Conservation (phyloP, 2,797 vertebrate species). For the Heterohyrax brucei region DNA sequence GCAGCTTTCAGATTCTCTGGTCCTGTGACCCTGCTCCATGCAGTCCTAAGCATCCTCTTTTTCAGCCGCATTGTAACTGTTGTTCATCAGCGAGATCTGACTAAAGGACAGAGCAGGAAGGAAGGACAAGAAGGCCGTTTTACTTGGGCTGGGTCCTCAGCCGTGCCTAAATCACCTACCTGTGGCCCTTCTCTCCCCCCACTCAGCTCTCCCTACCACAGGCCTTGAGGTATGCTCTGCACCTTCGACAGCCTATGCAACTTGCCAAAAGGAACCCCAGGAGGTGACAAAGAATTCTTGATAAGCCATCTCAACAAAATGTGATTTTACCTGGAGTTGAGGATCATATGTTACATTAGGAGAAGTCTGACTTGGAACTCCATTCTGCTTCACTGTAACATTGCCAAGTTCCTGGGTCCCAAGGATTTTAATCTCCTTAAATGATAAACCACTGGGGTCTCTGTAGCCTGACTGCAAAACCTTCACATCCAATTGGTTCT, state of each 20-base stretch:
- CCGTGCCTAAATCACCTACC: neutral
- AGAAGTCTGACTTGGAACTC: constrained; percentile 12
- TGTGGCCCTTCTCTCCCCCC: neutral
- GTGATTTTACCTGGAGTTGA: constrained; percentile 89
- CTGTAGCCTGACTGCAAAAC: constrained; percentile 88
- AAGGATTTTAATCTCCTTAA: constrained; percentile 93
- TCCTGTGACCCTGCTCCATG: neutral
- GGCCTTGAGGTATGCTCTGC: fast-evolving
- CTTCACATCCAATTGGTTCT: constrained; percentile 91
- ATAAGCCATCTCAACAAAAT: neutral
- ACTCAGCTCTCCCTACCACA: neutral
- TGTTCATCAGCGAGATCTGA: neutral
- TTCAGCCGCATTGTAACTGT: neutral
- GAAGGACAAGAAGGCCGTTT: neutral
- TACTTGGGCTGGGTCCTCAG: neutral
- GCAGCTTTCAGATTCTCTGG: neutral
- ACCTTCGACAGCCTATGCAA: neutral
- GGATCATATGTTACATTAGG: constrained; percentile 87
- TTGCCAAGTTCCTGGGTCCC: constrained; percentile 73
- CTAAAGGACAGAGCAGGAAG: neutral
- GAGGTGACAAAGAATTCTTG: neutral
- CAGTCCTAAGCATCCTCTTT: neutral
- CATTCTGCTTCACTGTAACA: constrained; percentile 83
- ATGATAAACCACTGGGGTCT: constrained; percentile 92
- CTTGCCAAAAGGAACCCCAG: neutral